These are phyloP conservation scores for Platysternon megacephalum DNA, from an alignment of 2,113 vertebrate genomes.

Conservation along the genomic window DNA sequence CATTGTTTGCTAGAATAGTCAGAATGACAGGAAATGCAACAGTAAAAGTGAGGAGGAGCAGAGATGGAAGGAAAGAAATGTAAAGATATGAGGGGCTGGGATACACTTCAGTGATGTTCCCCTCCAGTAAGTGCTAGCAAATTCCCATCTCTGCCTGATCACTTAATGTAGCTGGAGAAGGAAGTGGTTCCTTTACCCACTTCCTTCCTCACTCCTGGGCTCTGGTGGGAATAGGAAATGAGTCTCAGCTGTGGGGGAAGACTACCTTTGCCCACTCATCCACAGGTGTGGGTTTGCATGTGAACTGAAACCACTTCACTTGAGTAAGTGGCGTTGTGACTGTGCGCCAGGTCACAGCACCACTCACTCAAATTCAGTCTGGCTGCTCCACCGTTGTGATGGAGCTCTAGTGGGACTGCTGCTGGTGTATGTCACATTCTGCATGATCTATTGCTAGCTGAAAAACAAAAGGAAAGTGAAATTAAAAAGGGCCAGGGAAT, in stretches of 20 bases:
- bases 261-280: not conserved
- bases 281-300: not conserved
- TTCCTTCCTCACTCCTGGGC: not conserved
- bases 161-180: not conserved
- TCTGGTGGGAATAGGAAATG: not conserved
- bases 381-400: too few species aligned
- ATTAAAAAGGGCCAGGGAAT: not conserved
- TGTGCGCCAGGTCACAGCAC: not conserved
- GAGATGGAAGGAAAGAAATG: not conserved
- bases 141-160: not conserved
- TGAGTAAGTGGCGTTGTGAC: not conserved
- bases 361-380: not conserved
- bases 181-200: not conserved
- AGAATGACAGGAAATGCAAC: not conserved
- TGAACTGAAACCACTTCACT: not conserved
- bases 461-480: not conserved
- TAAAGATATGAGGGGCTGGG: not conserved
- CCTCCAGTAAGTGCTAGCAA: not conserved
- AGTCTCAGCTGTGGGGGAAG: not conserved
- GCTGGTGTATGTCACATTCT: not conserved
- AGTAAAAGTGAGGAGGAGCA: not conserved
- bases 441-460: not conserved
- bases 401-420: not conserved
- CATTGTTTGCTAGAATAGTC: not conserved
- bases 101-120: not conserved